Evolutionary conservation across 2,888 invertebrate species (phyloP), one percentile per base, ranked within the genome.

Genomic region (Heteromurus nitidus): DNA sequence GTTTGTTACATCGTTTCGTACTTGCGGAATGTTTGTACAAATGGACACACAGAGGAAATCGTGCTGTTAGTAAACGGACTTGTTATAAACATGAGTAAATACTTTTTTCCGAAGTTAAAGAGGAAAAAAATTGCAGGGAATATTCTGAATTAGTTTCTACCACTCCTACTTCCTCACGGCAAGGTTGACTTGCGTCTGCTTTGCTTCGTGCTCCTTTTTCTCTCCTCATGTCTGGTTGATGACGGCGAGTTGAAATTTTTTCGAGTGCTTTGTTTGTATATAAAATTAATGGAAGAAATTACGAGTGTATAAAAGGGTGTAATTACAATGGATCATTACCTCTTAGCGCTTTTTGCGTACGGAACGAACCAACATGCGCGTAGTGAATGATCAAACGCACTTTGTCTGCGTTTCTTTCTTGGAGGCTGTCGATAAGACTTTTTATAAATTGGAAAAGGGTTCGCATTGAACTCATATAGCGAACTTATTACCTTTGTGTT

Each of bases 91-190:
- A 36, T 13, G n/a, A n/a, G n/a, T n/a, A n/a, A n/a, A n/a, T n/a
- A n/a, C n/a, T n/a, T n/a, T n/a, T n/a, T n/a, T n/a, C n/a, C n/a
- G n/a, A n/a, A n/a, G n/a, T n/a, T n/a, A n/a, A n/a, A n/a, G n/a
- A n/a, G n/a, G n/a, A 44, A 44, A 44, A 44, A 44, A 44, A 44
- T 18, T 50, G 18, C 20, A 9, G 58, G 24, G 22, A 26, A 58
- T 58, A 67, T 28, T 75, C 67, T 53, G 67, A 75, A 58, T 44
- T 36, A 67, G 42, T 53, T 42, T 22, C n/a, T 60, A 55, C 13
- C 69, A 77, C 79, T 3, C 79, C 79, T 44, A 79, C 72, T 79
- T 79, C 79, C 79, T 79, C 79, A 70, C 65, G 79, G 79, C 72
- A 79, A 79, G 79, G 72, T 72, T 79, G 65, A 70, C 79, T 76